Evolutionary conservation across 2,888 invertebrate species (phyloP).

Genomic region (Drosophila nr. perissopoda): DNA sequence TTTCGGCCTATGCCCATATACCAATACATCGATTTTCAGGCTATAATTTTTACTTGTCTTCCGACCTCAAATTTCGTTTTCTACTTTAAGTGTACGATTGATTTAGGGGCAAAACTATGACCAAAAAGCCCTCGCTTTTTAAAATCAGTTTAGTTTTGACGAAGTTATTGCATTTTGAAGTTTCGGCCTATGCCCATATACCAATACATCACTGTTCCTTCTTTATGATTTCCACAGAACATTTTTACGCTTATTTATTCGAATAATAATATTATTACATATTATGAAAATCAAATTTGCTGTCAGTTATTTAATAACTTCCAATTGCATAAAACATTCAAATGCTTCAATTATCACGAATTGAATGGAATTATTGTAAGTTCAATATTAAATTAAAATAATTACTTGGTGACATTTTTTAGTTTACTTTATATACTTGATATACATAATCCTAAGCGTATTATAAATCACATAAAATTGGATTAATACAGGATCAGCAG

Average conservation of each 20-base stretch:
- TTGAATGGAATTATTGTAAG: neutral
- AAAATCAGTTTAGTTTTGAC: no score
- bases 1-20: no score
- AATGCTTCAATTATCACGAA: neutral
- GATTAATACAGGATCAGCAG: neutral
- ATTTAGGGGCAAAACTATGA: no score
- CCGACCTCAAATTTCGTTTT: no score
- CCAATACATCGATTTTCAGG: no score
- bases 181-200: no score
- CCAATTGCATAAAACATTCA: neutral
- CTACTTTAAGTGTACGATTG: no score
- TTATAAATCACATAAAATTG: neutral
- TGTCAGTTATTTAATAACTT: neutral
- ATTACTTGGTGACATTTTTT: neutral
- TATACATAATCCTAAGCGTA: neutral
- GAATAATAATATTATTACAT: neutral
- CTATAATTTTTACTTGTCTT: no score
- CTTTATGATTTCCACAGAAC: neutral
- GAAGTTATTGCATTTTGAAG: no score
- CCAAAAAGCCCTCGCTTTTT: no score
- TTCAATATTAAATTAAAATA: neutral
- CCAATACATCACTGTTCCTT: slow-evolving; percentile 10
- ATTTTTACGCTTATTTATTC: neutral
- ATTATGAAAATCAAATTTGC: neutral
- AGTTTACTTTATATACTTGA: no score